Conservation (phyloP, 2,113 vertebrate genomes). For the Pterocles orientalis region DNA sequence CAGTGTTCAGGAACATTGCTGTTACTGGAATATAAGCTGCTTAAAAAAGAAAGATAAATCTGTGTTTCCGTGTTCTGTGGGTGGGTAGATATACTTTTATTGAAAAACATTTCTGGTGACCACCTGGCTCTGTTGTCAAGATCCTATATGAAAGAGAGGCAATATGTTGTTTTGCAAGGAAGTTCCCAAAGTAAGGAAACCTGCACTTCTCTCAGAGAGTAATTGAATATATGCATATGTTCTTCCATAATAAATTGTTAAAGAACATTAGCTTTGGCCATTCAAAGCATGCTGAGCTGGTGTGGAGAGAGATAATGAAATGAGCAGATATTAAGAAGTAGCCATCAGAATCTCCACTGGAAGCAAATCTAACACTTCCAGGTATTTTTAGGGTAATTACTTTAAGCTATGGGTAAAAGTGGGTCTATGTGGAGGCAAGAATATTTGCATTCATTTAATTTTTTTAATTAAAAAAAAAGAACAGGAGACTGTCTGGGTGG, state of each 20-base stretch:
- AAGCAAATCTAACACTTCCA: constrained; percentile 20
- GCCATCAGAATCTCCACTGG: constrained; percentile 62
- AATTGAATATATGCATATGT: constrained; percentile 1
- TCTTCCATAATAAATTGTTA: constrained; percentile 22
- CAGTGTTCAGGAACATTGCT: neutral
- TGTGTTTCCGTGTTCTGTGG: neutral
- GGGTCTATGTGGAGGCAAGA: neutral
- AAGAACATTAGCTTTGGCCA: constrained; percentile 46
- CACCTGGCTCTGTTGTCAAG: neutral
- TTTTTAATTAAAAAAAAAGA: neutral
- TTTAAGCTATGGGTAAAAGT: neutral
- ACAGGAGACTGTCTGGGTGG: neutral
- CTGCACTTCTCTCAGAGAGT: neutral
- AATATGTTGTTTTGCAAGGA: neutral
- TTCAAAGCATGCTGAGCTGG: neutral
- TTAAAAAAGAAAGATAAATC: neutral
- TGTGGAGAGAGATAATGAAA: constrained; percentile 49
- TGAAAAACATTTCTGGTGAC: constrained; percentile 15
- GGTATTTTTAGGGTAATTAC: constrained; percentile 3
- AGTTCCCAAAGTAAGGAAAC: constrained; percentile 13
- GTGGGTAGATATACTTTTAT: neutral
- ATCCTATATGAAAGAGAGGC: neutral
- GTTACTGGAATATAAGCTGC: neutral
- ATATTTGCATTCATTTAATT: neutral
- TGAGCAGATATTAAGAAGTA: constrained; percentile 9